These are phyloP conservation scores for Gadus macrocephalus DNA, from an alignment of 2,113 vertebrate species.

Conservation along the genomic window DNA sequence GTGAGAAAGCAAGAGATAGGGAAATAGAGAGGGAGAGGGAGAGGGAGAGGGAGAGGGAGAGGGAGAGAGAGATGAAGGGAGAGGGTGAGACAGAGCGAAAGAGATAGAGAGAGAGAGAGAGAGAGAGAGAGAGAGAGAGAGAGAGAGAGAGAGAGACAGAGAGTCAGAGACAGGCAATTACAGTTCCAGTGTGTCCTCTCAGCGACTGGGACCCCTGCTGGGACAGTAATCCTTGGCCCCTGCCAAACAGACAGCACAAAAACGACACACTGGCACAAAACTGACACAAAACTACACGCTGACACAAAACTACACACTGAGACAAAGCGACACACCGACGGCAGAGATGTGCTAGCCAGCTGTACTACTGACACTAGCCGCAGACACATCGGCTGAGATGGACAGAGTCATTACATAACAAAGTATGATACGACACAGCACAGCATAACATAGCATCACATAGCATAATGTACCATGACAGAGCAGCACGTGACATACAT, in stretches of 20 bases:
- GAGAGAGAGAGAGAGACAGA: background rate
- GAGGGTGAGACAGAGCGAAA: slow-evolving; percentile 10
- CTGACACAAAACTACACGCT: slow-evolving; percentile 28
- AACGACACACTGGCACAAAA: slow-evolving; percentile 42
- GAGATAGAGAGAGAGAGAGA: background rate
- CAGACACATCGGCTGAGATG: background rate
- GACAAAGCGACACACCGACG: too few relatives aligned
- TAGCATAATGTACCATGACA: too few relatives aligned
- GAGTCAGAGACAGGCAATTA: slow-evolving; percentile 35
- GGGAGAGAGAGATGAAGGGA: background rate
- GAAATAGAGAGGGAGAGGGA: background rate
- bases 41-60: background rate
- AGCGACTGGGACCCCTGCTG: slow-evolving; percentile 36
- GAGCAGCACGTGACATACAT: too few relatives aligned
- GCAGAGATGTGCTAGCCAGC: too few relatives aligned
- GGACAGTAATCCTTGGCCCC: slow-evolving; percentile 50
- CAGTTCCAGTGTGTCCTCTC: slow-evolving; percentile 45
- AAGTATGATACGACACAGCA: too few relatives aligned
- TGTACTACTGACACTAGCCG: background rate
- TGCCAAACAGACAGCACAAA: slow-evolving; percentile 51
- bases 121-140: background rate
- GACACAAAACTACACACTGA: background rate
- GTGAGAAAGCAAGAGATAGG: slow-evolving; percentile 1
- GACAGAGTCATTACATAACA: background rate
- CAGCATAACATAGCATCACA: too few relatives aligned